Base-by-base conservation (phyloP, 2,888 invertebrate genomes). In the Trilocha varians region DNA sequence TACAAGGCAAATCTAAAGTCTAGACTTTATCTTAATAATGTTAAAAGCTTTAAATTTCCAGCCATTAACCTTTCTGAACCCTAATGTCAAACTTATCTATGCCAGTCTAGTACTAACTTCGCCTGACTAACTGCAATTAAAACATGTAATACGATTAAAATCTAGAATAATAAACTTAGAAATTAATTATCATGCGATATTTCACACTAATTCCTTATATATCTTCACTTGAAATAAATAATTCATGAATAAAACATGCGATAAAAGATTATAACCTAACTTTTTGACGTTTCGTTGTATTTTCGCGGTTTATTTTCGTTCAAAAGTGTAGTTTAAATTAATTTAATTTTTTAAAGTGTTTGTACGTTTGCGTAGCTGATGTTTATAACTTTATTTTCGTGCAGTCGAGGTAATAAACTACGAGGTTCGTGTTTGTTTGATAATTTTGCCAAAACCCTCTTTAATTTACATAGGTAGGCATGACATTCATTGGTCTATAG, bases 131-230 rank as follows among this genome's bases (percentile, higher is more conserved):
- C 8, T 9, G 8, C 25, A 25, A 25, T 25, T 25, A 25, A 25
- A 25, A 25, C 25, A 11, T 25, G 25, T 25, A 25, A 4, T 40
- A 39, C 32, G 39, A 13, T 38, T 32, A 13, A 4, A 39, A 41
- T 16, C 32, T 41, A 38, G 14, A 37, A 3, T 17, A 16, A 40
- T 17, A 13, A 25, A 42, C 38, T 38, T 34, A 33, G 9, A 9
- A 40, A 15, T 6, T 8, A 9, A 25, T 25, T 25, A 25, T 11
- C 25, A n/a, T n/a, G 4, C 25, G 6, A 11, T 25, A 9, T 25
- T 25, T 25, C 25, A 25, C 8, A 25, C 25, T 25, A 5, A 25
- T 25, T 25, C 11, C 25, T 25, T 5, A 3, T 25, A 1, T 25
- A 6, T 5, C 25, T 6, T 9, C 25, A 11, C 6, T 25, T 25